Percentiles rank a stretch among this genome's conserved stretches.
Evolutionary conservation across 1,140 invertebrate species (phyloP).

Genomic region (Apis dorsata): DNA sequence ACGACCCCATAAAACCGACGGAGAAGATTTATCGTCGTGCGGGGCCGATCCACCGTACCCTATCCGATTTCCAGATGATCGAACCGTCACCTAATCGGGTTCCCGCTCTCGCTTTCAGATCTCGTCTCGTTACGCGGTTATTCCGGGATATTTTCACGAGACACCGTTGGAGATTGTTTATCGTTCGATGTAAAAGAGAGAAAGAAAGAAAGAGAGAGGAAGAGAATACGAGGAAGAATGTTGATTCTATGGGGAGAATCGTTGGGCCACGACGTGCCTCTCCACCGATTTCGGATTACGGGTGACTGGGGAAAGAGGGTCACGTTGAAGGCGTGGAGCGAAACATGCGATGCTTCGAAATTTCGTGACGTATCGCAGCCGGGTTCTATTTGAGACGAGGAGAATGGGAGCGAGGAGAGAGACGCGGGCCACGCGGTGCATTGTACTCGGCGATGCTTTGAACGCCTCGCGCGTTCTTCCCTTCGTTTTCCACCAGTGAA

Average conservation of each 20-base stretch:
- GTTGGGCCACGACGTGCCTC: background rate
- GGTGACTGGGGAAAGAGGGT: conserved; percentile 8
- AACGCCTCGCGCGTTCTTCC: background rate
- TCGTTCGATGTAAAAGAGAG: background rate
- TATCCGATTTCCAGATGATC: conserved; percentile 59
- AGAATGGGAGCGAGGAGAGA: background rate
- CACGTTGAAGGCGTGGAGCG: conserved; percentile 5
- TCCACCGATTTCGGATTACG: no score
- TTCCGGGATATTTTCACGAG: background rate
- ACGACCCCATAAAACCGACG: conserved; percentile 64
- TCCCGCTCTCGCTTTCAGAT: background rate
- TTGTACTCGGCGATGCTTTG: background rate
- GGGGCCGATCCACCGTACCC: conserved; percentile 9
- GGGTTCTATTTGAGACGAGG: background rate
- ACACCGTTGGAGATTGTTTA: background rate
- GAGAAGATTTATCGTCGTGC: conserved; percentile 67
- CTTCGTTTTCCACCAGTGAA: background rate
- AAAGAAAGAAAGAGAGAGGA: background rate
- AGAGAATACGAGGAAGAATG: background rate
- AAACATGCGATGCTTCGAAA: background rate
- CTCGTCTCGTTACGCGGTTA: no score
- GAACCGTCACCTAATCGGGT: conserved; percentile 11
- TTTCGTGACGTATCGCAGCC: conserved; percentile 2
- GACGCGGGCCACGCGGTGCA: background rate
- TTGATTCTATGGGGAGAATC: background rate